Evolutionary conservation across 2,113 vertebrate genomes (phyloP).

Genomic region (Semicossyphus pulcher): DNA sequence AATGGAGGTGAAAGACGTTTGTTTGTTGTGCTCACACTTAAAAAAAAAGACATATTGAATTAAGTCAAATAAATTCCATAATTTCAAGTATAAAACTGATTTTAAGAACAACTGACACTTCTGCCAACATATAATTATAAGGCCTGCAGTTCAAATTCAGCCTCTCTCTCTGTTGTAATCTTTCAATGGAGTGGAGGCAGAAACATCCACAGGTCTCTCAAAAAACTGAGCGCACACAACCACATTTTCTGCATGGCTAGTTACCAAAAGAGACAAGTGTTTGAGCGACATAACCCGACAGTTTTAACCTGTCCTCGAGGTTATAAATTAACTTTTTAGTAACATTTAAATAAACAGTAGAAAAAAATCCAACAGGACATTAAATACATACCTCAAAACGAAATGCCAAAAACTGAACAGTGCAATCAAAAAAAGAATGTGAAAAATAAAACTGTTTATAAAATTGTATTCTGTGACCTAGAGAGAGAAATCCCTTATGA

Average conservation of each 20-base stretch:
- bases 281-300: conserved; percentile 24
- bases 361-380: conserved; percentile 53
- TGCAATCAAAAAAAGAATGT: conserved; percentile 67
- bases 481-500: conserved; percentile 35
- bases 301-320: conserved; percentile 22
- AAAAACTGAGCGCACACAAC: conserved; percentile 5
- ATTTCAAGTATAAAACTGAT: too few relatives aligned
- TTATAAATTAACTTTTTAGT: conserved; percentile 49
- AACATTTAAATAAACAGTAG: conserved; percentile 68
- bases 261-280: conserved; percentile 16
- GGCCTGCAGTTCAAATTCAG: neutral
- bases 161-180: neutral
- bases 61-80: too few relatives aligned
- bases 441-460: conserved; percentile 37
- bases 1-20: neutral
- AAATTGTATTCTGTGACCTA: conserved; percentile 50
- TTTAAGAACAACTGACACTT: too few relatives aligned
- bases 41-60: neutral
- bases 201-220: neutral
- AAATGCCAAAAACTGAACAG: conserved; percentile 60
- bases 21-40: neutral
- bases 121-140: too few relatives aligned
- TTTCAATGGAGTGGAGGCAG: neutral
- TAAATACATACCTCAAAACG: conserved; percentile 62
- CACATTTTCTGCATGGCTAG: conserved; percentile 16